Percentiles rank a stretch among this genome's conserved stretches.
These are phyloP conservation scores for Ferdinandea cuprea DNA, from an alignment of 2,888 invertebrate species.

Conservation along the genomic window DNA sequence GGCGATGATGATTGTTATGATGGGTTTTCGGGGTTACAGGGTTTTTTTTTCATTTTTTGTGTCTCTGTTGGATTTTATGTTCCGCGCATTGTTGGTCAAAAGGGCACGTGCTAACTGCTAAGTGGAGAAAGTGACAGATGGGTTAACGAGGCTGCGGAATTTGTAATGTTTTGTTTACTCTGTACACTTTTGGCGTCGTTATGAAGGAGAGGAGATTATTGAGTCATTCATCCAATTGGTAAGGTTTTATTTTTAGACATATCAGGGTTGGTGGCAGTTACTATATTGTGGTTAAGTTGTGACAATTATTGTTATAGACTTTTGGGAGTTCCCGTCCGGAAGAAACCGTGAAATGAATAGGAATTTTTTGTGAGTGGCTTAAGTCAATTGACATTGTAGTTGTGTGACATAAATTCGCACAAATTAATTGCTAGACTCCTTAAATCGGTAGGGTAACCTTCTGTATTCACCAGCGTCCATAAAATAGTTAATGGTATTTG, in stretches of 20 bases:
- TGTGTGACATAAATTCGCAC: too few relatives aligned
- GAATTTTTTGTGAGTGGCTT: too few relatives aligned
- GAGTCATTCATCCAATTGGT: conserved; percentile 50
- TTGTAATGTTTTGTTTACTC: conserved; percentile 24
- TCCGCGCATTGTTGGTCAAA: conserved; percentile 57
- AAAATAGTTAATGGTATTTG: too few relatives aligned
- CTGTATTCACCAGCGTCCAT: too few relatives aligned
- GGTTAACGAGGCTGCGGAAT: conserved; percentile 65
- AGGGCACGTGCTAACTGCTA: conserved; percentile 74
- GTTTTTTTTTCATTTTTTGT: conserved; percentile 25
- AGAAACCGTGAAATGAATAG: neutral
- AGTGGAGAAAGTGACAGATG: conserved; percentile 74
- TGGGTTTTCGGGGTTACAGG: conserved; percentile 63
- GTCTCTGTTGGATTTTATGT: conserved; percentile 19
- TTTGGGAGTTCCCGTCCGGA: neutral
- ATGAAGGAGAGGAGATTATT: conserved; percentile 45
- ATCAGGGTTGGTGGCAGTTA: conserved; percentile 47
- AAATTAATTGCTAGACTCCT: too few relatives aligned
- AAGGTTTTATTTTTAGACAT: conserved; percentile 32
- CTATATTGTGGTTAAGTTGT: conserved; percentile 35
- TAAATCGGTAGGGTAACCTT: too few relatives aligned
- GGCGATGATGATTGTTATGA: conserved; percentile 61
- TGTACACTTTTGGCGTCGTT: conserved; percentile 5
- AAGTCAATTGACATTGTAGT: too few relatives aligned
- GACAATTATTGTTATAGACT: conserved; percentile 3